A percentile compares a stretch with the other conserved stretches of the same genome.
These are phyloP conservation scores for Macrophya annulata DNA, from an alignment of 2,888 invertebrate species.

Conservation along the genomic window DNA sequence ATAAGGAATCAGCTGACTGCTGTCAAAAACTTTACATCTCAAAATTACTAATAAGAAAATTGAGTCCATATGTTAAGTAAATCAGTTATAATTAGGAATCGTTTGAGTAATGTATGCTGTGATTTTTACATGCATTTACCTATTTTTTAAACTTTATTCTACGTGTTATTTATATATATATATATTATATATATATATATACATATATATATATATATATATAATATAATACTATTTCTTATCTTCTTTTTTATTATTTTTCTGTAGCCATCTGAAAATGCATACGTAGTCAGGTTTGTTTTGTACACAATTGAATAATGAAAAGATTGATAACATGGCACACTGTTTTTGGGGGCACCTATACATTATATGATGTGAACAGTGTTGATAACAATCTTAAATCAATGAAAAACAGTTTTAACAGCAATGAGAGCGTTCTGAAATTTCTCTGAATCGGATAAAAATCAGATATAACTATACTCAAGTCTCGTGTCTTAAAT, in stretches of 20 bases:
- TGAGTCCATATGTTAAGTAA: not conserved
- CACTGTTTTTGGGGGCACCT: not conserved
- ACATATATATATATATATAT: not conserved
- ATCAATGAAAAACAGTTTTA: not conserved
- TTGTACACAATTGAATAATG: conserved; percentile 29
- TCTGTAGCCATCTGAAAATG: conserved; percentile 31
- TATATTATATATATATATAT: not conserved
- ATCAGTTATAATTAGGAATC: not conserved
- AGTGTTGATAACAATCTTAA: not conserved
- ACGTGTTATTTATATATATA: not conserved
- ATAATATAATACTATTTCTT: not conserved
- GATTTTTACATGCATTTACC: not conserved
- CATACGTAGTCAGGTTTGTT: not conserved
- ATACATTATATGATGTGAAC: too few relatives aligned
- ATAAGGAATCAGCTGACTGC: conserved; percentile 41
- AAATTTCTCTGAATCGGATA: not conserved
- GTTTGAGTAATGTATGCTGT: not conserved
- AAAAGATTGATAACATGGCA: conserved; percentile 45
- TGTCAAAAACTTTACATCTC: conserved; percentile 30
- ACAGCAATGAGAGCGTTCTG: not conserved
- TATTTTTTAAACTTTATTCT: conserved; percentile 4
- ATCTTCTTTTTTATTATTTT: not conserved
- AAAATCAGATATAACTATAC: not conserved
- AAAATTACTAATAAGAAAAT: not conserved
- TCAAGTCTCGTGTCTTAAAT: not conserved